Evolutionary conservation across 1,140 invertebrate species (phyloP), one percentile per base, ranked within the genome.

Genomic region (Eufriesea mexicana): DNA sequence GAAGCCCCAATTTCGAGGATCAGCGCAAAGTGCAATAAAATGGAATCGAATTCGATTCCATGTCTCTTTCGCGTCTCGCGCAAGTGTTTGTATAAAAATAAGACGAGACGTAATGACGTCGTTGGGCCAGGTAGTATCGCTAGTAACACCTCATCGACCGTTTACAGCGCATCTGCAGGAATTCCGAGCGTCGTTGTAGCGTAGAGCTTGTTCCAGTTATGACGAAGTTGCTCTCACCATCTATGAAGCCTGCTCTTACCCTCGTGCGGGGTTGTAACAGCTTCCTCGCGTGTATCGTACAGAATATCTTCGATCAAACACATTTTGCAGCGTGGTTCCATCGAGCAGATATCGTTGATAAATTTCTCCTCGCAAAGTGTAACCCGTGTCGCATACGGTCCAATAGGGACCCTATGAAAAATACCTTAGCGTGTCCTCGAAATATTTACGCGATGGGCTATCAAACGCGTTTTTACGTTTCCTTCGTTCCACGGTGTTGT

Each of bases 321-420:
- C 49, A 35, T 20, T 64, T n/a, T 25, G 23, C 59, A 14, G 12
- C 35, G 28, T 51, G 28, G n/a, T n/a, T 80, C 28, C 5, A 54
- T 74, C 23, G 35, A 25, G 51, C 54, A 64, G 71, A 66, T 25
- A 51, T 57, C 42, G 20, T 51, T 64, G 71, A 81, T 81, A 66
- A 75, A 81, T 75, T 47, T 14, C 25, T 0, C 10, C 25, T 8
- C n/a, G n/a, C n/a, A n/a, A n/a, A n/a, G n/a, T n/a, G n/a, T n/a
- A n/a, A n/a, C n/a, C n/a, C n/a, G n/a, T n/a, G 10, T 67, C 2
- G 28, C 14, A 14, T 64, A 2, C 5, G 35, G 45, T 62, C 28
- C 4, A 10, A 62, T 4, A 35, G 47, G 14, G 12, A 49, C 1
- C 49, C 1, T 14, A 12, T 49, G 14, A 49, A 35, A 35, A 51